Percentiles rank a stretch among this genome's conserved stretches.
phyloP scores from a whole-genome alignment of 2,113 vertebrate species.

The Naja naja region DNA sequence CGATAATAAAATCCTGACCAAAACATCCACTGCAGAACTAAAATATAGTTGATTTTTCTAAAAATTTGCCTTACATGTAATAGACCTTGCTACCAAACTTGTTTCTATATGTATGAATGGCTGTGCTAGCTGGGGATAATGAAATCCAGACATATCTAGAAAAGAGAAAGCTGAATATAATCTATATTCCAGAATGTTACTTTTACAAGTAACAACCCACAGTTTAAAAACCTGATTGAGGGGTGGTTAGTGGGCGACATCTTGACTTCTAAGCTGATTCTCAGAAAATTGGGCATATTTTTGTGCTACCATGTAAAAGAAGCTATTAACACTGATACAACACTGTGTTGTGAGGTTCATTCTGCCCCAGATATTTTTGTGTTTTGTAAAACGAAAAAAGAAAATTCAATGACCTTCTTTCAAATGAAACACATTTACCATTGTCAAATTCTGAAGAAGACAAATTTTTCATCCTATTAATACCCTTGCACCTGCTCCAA shows the following conservation, averaged over 20 bases:
- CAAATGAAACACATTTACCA: constrained; percentile 47
- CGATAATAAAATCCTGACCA: not conserved
- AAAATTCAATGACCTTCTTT: constrained; percentile 34
- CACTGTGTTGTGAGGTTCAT: not conserved
- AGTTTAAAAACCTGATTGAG: not conserved
- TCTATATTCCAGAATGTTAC: not conserved
- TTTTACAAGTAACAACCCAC: not conserved
- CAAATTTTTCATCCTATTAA: constrained; percentile 57
- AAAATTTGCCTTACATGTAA: not conserved
- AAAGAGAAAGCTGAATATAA: not conserved
- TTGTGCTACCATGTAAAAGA: constrained; percentile 18
- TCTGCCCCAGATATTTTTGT: constrained; percentile 8
- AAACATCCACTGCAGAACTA: not conserved
- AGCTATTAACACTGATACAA: constrained; percentile 9
- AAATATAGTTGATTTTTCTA: not conserved
- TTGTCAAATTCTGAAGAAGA: constrained; percentile 43
- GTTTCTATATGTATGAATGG: not conserved
- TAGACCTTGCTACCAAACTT: not conserved
- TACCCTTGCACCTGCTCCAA: constrained; percentile 70
- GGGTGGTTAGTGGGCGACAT: not conserved
- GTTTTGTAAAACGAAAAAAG: not conserved
- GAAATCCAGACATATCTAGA: not conserved
- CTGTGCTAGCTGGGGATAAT: not conserved
- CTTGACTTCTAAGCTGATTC: not conserved
- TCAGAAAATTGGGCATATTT: constrained; percentile 13